A percentile compares a stretch with the other conserved stretches of the same genome.
Conservation (phyloP, 2,797 vertebrate genomes). For the Octomys mimax region DNA sequence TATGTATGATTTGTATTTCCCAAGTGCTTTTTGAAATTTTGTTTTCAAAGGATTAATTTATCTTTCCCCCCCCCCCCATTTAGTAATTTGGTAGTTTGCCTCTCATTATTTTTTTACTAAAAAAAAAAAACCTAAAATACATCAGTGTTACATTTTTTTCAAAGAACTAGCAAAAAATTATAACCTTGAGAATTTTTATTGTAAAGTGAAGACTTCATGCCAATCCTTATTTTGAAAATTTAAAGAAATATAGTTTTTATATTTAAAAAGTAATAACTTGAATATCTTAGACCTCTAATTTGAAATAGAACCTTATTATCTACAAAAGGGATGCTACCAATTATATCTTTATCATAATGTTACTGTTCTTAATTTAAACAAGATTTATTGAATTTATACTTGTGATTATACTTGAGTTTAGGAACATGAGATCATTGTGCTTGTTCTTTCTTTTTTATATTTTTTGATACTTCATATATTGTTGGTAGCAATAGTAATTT, state of each 20-base stretch:
- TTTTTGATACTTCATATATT: background rate
- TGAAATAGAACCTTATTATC: conserved; percentile 51
- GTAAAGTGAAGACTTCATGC: conserved; percentile 22
- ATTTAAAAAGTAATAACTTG: background rate
- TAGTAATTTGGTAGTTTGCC: conserved; percentile 32
- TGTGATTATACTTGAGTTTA: conserved; percentile 30
- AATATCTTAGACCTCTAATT: background rate
- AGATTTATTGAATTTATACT: conserved; percentile 21
- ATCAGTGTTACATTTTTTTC: background rate
- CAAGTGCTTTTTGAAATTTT: conserved; percentile 48
- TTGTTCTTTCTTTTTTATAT: background rate
- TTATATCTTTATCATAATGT: background rate
- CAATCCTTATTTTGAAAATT: conserved; percentile 21
- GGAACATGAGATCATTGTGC: background rate
- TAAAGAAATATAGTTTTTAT: conserved; percentile 51
- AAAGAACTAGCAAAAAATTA: conserved; percentile 30
- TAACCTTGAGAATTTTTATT: conserved; percentile 59
- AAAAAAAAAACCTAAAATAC: background rate
- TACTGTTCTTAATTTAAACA: conserved; percentile 42
- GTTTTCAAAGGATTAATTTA: background rate
- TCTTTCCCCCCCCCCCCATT: background rate
- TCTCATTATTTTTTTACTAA: background rate
- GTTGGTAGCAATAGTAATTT: background rate
- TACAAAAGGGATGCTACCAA: background rate
- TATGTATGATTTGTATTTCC: conserved; percentile 36